phyloP scores from a whole-genome alignment of 2,113 vertebrate genomes.

The Pluvialis apricaria region DNA sequence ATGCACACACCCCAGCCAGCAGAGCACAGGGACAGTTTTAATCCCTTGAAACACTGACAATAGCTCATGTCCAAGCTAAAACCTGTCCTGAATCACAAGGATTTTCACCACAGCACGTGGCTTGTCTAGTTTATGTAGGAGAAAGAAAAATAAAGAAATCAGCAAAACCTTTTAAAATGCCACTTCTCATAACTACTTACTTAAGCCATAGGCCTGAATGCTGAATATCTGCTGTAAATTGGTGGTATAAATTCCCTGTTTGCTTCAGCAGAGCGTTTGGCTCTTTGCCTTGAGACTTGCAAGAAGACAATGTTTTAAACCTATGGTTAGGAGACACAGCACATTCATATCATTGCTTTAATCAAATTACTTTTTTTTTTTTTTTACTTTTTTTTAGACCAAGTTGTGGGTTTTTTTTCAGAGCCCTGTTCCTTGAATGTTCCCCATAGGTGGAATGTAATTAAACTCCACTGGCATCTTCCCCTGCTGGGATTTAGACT shows the following conservation, averaged over 20 bases:
- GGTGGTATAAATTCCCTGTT: neutral
- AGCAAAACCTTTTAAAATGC: constrained; percentile 23
- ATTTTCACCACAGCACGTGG: neutral
- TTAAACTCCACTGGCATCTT: constrained; percentile 63
- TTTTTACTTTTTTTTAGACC: neutral
- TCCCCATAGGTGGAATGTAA: constrained; percentile 69
- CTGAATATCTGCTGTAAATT: neutral
- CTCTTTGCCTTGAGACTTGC: neutral
- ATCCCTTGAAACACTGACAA: neutral
- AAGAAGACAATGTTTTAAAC: constrained; percentile 11
- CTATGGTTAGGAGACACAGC: neutral
- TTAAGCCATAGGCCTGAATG: constrained; percentile 13
- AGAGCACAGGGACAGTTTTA: neutral
- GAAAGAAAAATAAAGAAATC: neutral
- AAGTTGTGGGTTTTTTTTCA: constrained; percentile 28
- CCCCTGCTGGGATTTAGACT: constrained; percentile 59
- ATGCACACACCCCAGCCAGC: neutral
- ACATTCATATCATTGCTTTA: constrained; percentile 12
- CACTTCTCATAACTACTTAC: constrained; percentile 46
- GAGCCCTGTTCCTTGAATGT: constrained; percentile 41
- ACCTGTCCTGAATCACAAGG: neutral
- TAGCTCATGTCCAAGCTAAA: neutral
- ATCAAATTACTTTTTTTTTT: constrained; percentile 1
- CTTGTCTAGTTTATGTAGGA: neutral
- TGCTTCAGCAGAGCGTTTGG: neutral